A percentile compares a stretch with the other conserved stretches of the same genome.
Evolutionary conservation across 1,140 invertebrate genomes (phyloP).

Genomic region (Papilio machaon): DNA sequence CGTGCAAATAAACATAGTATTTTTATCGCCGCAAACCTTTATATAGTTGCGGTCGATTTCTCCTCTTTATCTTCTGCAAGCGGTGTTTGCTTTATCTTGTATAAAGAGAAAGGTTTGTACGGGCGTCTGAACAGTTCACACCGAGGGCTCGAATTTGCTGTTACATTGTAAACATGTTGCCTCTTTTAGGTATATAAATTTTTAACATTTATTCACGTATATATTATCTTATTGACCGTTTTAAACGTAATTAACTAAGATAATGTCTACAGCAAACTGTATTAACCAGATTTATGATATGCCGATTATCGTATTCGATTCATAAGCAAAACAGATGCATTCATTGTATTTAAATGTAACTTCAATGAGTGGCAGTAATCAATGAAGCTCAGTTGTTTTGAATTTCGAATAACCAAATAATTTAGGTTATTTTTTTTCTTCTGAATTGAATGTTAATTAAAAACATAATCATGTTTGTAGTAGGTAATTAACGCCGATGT

Average conservation of each 20-base stretch:
- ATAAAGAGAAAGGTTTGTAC: slow-evolving; percentile 71
- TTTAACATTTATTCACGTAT: neutral
- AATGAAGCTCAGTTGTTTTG: slow-evolving; percentile 9
- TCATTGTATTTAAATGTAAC: slow-evolving; percentile 29
- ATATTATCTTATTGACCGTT: neutral
- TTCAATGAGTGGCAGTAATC: slow-evolving; percentile 7
- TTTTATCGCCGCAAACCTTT: slow-evolving; percentile 81
- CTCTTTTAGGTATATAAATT: neutral
- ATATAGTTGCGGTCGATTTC: slow-evolving; percentile 81
- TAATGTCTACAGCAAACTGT: neutral
- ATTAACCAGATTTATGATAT: neutral
- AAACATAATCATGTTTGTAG: slow-evolving; percentile 34
- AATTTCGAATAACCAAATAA: neutral
- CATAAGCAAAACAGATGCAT: neutral
- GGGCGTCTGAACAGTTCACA: slow-evolving; percentile 51
- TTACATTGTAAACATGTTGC: slow-evolving; percentile 41
- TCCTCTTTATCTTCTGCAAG: slow-evolving; percentile 78
- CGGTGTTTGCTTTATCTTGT: slow-evolving; percentile 79
- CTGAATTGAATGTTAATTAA: slow-evolving; percentile 1
- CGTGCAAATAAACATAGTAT: slow-evolving; percentile 82
- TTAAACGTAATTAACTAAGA: neutral
- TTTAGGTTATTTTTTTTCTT: slow-evolving; percentile 6
- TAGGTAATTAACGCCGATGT: slow-evolving; percentile 32
- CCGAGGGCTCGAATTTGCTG: slow-evolving; percentile 31
- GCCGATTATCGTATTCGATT: slow-evolving; percentile 4